phyloP scores from a whole-genome alignment of 2,797 vertebrate genomes.

The Smutsia temminckii region DNA sequence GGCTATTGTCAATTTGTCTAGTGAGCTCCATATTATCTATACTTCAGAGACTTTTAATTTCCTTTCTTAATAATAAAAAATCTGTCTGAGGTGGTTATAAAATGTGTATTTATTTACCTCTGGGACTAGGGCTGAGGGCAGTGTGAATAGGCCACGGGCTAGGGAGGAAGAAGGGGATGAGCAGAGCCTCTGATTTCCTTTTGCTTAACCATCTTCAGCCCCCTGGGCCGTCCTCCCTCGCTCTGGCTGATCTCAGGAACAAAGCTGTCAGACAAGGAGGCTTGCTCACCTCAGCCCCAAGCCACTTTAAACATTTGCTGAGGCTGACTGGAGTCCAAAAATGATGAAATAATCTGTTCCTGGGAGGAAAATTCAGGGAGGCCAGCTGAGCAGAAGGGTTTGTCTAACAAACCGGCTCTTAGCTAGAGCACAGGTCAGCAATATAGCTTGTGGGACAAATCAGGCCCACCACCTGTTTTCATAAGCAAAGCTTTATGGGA shows the following conservation, averaged over 20 bases:
- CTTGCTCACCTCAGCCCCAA: neutral
- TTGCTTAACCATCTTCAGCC: conserved; percentile 40
- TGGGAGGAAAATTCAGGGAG: neutral
- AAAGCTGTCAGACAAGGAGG: conserved; percentile 58
- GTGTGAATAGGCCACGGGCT: neutral
- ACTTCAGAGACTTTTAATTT: conserved; percentile 78
- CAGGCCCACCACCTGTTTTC: neutral
- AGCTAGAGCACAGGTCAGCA: neutral
- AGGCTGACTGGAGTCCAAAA: neutral
- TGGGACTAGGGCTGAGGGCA: conserved; percentile 65
- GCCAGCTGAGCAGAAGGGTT: neutral
- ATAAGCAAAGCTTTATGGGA: neutral
- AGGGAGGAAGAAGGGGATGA: conserved; percentile 34
- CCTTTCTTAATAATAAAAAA: conserved; percentile 81
- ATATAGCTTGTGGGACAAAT: fast-evolving
- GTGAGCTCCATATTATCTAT: conserved; percentile 67
- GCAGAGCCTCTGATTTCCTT: conserved; percentile 60
- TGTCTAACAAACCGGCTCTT: neutral
- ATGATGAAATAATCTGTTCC: neutral
- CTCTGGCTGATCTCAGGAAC: conserved; percentile 78
- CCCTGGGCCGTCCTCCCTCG: conserved; percentile 54
- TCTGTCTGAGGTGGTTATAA: conserved; percentile 75
- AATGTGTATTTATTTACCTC: conserved; percentile 72
- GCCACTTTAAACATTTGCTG: neutral
- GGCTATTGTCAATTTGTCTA: conserved; percentile 69